A percentile compares a stretch with the other conserved stretches of the same genome.
Evolutionary conservation across 2,113 vertebrate species (phyloP).

Genomic region (Oxyruncus cristatus): DNA sequence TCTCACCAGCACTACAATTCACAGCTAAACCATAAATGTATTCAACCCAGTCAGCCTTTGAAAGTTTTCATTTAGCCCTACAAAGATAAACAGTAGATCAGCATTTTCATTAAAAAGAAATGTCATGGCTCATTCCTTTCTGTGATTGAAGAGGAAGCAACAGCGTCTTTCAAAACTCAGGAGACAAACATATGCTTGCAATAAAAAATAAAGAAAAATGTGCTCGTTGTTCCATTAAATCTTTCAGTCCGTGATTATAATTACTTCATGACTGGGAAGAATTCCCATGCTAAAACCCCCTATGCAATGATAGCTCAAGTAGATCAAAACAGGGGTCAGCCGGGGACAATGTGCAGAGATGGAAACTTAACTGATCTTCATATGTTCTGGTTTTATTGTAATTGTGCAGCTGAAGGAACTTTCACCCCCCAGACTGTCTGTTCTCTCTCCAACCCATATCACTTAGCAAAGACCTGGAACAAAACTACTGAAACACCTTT

Average conservation of each 20-base stretch:
- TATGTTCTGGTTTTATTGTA: not conserved
- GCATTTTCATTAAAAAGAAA: slow-evolving; percentile 60
- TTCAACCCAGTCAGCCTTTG: not conserved
- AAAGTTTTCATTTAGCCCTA: slow-evolving; percentile 28
- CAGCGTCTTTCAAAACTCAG: slow-evolving; percentile 43
- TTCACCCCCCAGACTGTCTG: not conserved
- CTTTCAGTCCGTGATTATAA: slow-evolving; percentile 30
- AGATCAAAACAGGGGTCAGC: not conserved
- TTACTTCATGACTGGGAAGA: slow-evolving; percentile 26
- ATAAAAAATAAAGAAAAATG: slow-evolving; percentile 48
- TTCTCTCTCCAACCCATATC: not conserved
- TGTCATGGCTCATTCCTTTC: slow-evolving; percentile 47
- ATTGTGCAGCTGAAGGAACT: not conserved
- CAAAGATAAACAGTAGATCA: slow-evolving; percentile 18
- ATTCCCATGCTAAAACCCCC: not conserved
- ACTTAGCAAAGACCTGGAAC: not conserved
- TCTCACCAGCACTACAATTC: not conserved
- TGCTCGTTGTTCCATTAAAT: slow-evolving; percentile 33
- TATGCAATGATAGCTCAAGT: not conserved
- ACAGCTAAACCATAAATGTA: not conserved
- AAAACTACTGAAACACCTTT: not conserved
- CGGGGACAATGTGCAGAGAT: not conserved
- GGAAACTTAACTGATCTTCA: not conserved
- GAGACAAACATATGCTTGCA: slow-evolving; percentile 7
- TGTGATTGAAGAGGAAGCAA: slow-evolving; percentile 27